Percentiles rank a stretch among this genome's conserved stretches.
Evolutionary conservation across 1,140 invertebrate genomes (phyloP).

Genomic region (Lordiphosa collinella): DNA sequence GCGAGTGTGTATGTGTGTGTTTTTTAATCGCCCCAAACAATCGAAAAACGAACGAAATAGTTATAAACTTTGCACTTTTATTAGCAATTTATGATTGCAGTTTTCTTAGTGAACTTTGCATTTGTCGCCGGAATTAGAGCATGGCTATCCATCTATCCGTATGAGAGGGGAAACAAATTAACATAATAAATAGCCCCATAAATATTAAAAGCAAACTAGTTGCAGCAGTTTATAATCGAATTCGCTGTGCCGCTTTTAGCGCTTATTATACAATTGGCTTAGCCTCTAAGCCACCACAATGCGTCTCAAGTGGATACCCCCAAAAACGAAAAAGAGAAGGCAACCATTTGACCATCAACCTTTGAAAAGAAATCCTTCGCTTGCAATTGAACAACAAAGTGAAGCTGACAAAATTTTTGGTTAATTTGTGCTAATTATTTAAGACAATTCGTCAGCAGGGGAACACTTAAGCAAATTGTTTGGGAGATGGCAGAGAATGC

Average conservation of each 20-base stretch:
- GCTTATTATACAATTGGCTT: slow-evolving; percentile 44
- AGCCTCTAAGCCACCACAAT: slow-evolving; percentile 30
- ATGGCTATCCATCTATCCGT: slow-evolving; percentile 19
- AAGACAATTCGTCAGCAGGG: too few species aligned
- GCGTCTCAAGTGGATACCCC: slow-evolving; percentile 2
- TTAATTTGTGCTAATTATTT: too few species aligned
- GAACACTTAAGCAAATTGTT: too few species aligned
- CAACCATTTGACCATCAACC: slow-evolving; percentile 4
- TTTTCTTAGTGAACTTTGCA: slow-evolving; percentile 38
- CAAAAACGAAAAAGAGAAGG: not conserved
- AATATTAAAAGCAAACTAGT: slow-evolving; percentile 47
- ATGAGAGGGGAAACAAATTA: slow-evolving; percentile 26
- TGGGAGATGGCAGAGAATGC: too few species aligned
- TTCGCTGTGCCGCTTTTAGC: slow-evolving; percentile 18
- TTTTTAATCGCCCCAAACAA: not conserved
- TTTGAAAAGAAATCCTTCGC: not conserved
- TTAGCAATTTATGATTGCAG: slow-evolving; percentile 40
- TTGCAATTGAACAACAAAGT: too few species aligned
- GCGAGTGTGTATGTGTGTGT: not conserved
- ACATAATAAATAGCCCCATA: slow-evolving; percentile 56
- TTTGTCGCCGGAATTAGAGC: slow-evolving; percentile 38
- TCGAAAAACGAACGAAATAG: slow-evolving; percentile 25
- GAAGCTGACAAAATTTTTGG: too few species aligned
- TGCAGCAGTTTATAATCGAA: slow-evolving; percentile 37
- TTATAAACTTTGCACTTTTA: slow-evolving; percentile 46